Evolutionary conservation across 2,888 invertebrate species (phyloP).

Genomic region (Orthosia cruda): DNA sequence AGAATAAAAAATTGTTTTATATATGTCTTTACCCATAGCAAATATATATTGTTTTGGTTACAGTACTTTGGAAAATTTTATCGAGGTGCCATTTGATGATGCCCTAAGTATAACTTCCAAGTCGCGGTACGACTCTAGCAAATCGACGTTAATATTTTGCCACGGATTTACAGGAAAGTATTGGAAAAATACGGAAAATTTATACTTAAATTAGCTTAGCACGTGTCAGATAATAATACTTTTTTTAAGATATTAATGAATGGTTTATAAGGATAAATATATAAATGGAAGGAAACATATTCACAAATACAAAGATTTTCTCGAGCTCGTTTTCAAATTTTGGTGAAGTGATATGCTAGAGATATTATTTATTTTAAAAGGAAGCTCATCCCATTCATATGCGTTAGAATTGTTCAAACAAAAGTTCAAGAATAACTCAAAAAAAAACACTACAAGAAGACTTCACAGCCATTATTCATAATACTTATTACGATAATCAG

Average conservation of each 20-base stretch:
- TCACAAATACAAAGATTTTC: neutral
- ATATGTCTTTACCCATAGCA: too few relatives aligned
- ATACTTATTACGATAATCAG: constrained; percentile 44
- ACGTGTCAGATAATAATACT: neutral
- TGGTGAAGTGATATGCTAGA: neutral
- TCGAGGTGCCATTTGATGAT: constrained; percentile 77
- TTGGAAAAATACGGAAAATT: neutral
- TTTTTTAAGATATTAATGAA: neutral
- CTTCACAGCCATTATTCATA: constrained; percentile 22
- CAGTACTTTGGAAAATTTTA: constrained; percentile 81
- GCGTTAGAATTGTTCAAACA: neutral
- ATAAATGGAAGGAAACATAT: neutral
- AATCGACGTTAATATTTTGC: constrained; percentile 78
- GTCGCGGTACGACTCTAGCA: constrained; percentile 80
- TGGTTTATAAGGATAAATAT: neutral
- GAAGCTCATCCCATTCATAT: neutral
- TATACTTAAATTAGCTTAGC: neutral
- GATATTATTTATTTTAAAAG: neutral
- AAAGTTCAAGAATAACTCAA: neutral
- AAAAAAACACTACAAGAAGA: neutral
- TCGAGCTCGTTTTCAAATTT: neutral
- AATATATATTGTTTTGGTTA: constrained; percentile 54
- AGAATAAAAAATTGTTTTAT: neutral
- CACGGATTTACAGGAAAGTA: constrained; percentile 85
- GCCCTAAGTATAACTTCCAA: constrained; percentile 76